These are phyloP conservation scores for Automeris io DNA, from an alignment of 2,888 invertebrate genomes.

Conservation along the genomic window DNA sequence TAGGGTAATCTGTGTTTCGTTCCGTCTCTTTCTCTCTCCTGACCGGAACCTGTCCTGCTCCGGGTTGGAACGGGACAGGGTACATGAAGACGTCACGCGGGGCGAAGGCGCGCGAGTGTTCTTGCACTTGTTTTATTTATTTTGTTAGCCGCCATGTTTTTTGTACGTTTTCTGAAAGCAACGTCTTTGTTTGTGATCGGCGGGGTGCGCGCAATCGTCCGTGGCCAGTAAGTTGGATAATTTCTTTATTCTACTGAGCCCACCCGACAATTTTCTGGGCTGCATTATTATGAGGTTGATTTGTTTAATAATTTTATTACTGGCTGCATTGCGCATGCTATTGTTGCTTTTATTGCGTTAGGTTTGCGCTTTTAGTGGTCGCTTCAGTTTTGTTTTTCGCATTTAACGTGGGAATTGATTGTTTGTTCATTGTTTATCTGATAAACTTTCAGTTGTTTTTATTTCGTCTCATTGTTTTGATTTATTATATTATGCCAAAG, in stretches of 20 bases:
- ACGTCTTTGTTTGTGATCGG: conserved; percentile 70
- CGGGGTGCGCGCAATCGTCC: conserved; percentile 57
- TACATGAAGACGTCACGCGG: conserved; percentile 75
- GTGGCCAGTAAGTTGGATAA: conserved; percentile 66
- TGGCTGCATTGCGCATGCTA: conserved; percentile 47
- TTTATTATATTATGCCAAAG: too few relatives aligned
- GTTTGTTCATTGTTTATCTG: conserved; percentile 31
- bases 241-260: conserved; percentile 70
- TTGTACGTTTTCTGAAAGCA: conserved; percentile 54
- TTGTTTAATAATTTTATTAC: conserved; percentile 78
- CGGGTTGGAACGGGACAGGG: conserved; percentile 53
- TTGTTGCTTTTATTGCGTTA: conserved; percentile 46
- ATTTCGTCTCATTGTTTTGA: conserved; percentile 14
- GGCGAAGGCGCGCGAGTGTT: conserved; percentile 71
- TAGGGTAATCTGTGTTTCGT: conserved; percentile 39
- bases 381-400: conserved; percentile 27
- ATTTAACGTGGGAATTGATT: conserved; percentile 32
- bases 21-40: conserved; percentile 44
- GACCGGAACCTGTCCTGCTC: conserved; percentile 24
- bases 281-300: conserved; percentile 73
- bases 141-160: conserved; percentile 44
- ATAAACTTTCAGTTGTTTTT: conserved; percentile 25
- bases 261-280: conserved; percentile 73
- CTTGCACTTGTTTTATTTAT: conserved; percentile 74
- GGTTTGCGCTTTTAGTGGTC: conserved; percentile 31